A percentile compares a stretch with the other conserved stretches of the same genome.
Evolutionary conservation across 2,888 invertebrate species (phyloP).

Genomic region (Campaea margaritaria): DNA sequence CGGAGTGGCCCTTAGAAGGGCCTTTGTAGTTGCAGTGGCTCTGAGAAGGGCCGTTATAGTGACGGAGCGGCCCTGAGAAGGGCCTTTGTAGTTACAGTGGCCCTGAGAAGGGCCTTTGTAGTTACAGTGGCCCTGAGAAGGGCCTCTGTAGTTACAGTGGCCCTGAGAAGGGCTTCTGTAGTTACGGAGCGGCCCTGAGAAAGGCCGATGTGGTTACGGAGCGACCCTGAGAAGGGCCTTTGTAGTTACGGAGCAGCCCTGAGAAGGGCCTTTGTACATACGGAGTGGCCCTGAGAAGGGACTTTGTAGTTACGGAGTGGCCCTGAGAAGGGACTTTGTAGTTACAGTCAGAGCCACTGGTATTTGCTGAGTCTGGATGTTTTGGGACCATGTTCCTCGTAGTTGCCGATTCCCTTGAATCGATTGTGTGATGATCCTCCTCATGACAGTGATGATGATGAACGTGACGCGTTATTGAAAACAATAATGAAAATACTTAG

Average conservation of each 20-base stretch:
- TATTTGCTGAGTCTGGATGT: too few relatives aligned
- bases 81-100: constrained; percentile 26
- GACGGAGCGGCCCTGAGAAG: constrained; percentile 28
- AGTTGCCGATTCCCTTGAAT: too few relatives aligned
- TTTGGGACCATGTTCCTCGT: too few relatives aligned
- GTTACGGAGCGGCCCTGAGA: constrained; percentile 15
- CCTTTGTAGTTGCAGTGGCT: constrained; percentile 20
- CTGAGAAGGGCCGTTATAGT: constrained; percentile 26
- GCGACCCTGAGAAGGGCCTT: constrained; percentile 13
- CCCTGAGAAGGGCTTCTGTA: constrained; percentile 15
- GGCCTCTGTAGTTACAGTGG: constrained; percentile 8
- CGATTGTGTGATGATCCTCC: too few relatives aligned
- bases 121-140: constrained; percentile 14
- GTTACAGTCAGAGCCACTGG: too few relatives aligned
- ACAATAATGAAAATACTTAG: too few relatives aligned
- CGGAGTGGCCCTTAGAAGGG: constrained; percentile 16
- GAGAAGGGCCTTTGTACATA: constrained; percentile 17
- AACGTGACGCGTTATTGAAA: too few relatives aligned
- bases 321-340: too few relatives aligned
- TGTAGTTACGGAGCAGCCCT: constrained; percentile 23
- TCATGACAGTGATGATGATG: too few relatives aligned
- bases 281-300: too few relatives aligned
- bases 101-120: constrained; percentile 33
- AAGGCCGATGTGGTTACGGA: constrained; percentile 15
- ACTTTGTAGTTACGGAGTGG: background rate